Conservation (phyloP, 2,797 vertebrate genomes). For the Spheniscus humboldti region DNA sequence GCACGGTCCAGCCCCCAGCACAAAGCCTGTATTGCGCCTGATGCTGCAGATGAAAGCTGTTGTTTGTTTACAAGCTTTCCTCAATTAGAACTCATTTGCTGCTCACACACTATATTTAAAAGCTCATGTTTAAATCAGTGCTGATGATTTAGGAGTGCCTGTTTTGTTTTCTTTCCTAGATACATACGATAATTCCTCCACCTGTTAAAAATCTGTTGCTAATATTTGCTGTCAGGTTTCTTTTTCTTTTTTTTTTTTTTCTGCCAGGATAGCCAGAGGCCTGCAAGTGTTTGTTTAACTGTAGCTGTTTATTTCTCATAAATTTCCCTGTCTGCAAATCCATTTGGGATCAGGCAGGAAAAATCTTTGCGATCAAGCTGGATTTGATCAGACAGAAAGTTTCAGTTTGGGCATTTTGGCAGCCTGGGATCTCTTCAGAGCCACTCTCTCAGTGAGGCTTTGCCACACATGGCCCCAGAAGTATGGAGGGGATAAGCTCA, state of each 20-base stretch:
- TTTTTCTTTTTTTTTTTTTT: too few species aligned
- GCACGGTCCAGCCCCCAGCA: not conserved
- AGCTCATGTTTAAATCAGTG: not conserved
- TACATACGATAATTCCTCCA: not conserved
- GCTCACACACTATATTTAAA: conserved; percentile 40
- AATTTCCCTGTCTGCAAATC: not conserved
- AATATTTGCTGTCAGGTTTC: not conserved
- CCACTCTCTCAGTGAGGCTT: not conserved
- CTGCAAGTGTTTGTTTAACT: conserved; percentile 16
- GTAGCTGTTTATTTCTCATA: not conserved
- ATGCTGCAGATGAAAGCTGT: conserved; percentile 43
- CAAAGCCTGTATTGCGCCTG: fast-evolving
- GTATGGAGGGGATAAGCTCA: not conserved
- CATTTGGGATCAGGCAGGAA: not conserved
- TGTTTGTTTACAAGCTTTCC: conserved; percentile 51
- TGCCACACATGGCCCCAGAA: not conserved
- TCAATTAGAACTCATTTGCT: conserved; percentile 52
- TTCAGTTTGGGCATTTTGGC: not conserved
- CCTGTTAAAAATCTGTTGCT: conserved; percentile 46
- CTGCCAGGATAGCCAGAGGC: not conserved
- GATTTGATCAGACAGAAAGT: not conserved
- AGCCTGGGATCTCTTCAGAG: not conserved
- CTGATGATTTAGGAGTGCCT: conserved; percentile 26
- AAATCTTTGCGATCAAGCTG: not conserved
- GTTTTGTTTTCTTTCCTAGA: conserved; percentile 30